Evolutionary conservation across 2,888 invertebrate species (phyloP).

Genomic region (Protonemura montana): DNA sequence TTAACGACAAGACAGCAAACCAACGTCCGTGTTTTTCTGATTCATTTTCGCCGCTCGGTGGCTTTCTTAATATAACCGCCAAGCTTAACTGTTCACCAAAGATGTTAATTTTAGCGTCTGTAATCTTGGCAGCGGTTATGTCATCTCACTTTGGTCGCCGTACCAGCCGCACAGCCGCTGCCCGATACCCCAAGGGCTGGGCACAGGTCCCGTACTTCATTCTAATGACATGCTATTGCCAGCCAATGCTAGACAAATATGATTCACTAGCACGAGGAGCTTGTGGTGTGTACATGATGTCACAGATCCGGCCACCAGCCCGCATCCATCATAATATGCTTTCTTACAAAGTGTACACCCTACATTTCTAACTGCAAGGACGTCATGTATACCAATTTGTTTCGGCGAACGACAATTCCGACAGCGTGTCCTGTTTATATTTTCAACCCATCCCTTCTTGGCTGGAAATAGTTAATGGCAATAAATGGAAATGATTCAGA

Average conservation of each 20-base stretch:
- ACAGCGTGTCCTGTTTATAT: background rate
- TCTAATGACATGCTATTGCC: background rate
- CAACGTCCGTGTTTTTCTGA: background rate
- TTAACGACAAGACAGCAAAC: background rate
- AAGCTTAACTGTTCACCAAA: background rate
- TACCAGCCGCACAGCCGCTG: background rate
- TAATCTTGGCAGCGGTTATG: constrained; percentile 7
- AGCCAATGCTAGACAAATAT: background rate
- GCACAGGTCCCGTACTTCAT: background rate
- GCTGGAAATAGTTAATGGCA: no score
- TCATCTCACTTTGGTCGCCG: background rate
- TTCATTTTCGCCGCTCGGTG: background rate
- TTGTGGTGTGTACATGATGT: background rate
- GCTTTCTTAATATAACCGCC: constrained; percentile 7
- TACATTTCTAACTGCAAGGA: background rate
- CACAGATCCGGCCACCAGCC: constrained; percentile 7
- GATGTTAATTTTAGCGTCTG: background rate
- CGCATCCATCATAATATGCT: background rate
- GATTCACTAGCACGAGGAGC: background rate
- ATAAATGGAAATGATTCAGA: no score
- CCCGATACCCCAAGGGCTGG: background rate
- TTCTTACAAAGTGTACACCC: background rate
- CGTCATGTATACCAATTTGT: background rate
- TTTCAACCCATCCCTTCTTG: no score
- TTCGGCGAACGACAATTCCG: background rate